Base-by-base conservation (phyloP, 2,888 invertebrate genomes). In the Bellardia bayeri region DNA sequence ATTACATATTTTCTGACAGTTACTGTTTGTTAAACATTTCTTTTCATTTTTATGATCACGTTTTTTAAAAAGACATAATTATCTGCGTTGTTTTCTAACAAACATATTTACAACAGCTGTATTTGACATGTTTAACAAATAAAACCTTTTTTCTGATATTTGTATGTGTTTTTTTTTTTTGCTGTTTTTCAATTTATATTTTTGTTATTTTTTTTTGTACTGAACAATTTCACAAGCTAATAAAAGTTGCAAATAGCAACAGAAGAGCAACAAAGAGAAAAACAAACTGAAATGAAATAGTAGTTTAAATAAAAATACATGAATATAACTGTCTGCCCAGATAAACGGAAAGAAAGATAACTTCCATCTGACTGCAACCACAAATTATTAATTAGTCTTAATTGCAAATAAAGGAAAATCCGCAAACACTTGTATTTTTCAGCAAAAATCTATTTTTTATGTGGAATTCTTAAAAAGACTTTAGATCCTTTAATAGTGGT, bases 41-140 rank as follows among this genome's bases (percentile, higher is more conserved):
- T 37, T 3, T 37, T 37, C 3, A 4, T 37, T 4, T 37, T 37
- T 37, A 37, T 37, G 37, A 37, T 33, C 14, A 49, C 3, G 2
- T n/a, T 51, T 1, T n/a, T n/a, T n/a, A 11, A 13, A 58, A 58
- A 13, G 13, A 30, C 11, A 30, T 58, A 69, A 79, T 79, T 79
- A 69, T 61, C 33, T 79, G 61, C 61, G 33, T 61, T 49, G 4
- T 11, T 30, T 45, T 45, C 8, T 45, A 58, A 23, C 33, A 40
- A 11, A 45, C 13, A 30, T 64, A 9, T 66, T 71, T 58, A 61
- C 81, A 72, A 72, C 85, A 86, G 85, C 66, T 82, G 86, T 45
- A 42, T 76, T 82, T 74, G 78, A 49, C 76, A 78, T 11, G 30
- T 30, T 69, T 40, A 37, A 16, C 61, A 82, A 82, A 75, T 58